A percentile compares a stretch with the other conserved stretches of the same genome.
Evolutionary conservation across 2,888 invertebrate species (phyloP).

Genomic region (Zygogramma bicolorata): DNA sequence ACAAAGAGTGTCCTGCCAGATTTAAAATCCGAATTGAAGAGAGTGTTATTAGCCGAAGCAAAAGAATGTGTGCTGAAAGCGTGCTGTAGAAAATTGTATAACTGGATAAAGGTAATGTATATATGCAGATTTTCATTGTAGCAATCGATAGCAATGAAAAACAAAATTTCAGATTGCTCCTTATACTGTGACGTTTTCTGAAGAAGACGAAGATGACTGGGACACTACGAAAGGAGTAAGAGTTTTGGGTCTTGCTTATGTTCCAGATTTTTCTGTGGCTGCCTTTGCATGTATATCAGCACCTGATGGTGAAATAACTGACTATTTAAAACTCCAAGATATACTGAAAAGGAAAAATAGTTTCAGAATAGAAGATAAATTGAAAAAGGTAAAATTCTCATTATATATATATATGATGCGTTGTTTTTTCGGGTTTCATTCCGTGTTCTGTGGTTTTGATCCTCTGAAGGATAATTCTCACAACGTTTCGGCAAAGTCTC

Average conservation of each 20-base stretch:
- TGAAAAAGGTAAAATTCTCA: slow-evolving; percentile 69
- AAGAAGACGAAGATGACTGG: slow-evolving; percentile 94
- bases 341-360: slow-evolving; percentile 86
- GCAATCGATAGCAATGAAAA: no score
- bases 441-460: no score
- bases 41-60: slow-evolving; percentile 85
- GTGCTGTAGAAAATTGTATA: slow-evolving; percentile 88
- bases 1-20: slow-evolving; percentile 91
- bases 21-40: slow-evolving; percentile 86
- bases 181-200: slow-evolving; percentile 77
- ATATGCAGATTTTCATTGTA: no score
- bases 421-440: no score
- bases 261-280: slow-evolving; percentile 85
- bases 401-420: no score
- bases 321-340: slow-evolving; percentile 89
- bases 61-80: slow-evolving; percentile 87
- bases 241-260: slow-evolving; percentile 90
- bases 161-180: slow-evolving; percentile 77
- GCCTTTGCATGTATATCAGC: slow-evolving; percentile 91
- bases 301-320: slow-evolving; percentile 92
- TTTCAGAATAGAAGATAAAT: slow-evolving; percentile 76
- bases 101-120: slow-evolving; percentile 90
- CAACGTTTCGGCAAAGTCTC: no score
- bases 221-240: slow-evolving; percentile 86
- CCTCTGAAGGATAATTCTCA: no score